Base-by-base conservation (phyloP, 2,888 invertebrate species). In the Mythimna ferrago region DNA sequence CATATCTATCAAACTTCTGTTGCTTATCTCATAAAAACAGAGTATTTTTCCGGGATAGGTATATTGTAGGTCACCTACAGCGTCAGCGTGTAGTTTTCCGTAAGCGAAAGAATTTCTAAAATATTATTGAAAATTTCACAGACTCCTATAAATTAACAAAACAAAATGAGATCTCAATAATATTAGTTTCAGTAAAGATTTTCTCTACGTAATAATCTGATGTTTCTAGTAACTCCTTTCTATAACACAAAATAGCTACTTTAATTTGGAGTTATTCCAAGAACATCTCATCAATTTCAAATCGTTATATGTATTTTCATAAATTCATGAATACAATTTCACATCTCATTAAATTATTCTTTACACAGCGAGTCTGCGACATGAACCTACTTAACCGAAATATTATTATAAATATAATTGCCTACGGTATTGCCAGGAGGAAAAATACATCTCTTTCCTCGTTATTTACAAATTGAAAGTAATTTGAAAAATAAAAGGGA, bases 391-490 rank as follows among this genome's bases (percentile, higher is more conserved):
- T 51, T 67, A 61, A 62, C 32, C 38, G 19, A 61, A 66, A 66
- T 74, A 54, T 74, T 74, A 61, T 74, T 6, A 38, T 66, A 48
- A 73, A 58, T 53, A 32, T 61, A 69, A 44, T 35, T 71, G 51
- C 14, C 21, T 14, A 48, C 4, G 2, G 21, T 63, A 54, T 19
- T 41, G 7, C 54, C n/a, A 35, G 11, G 35, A 38, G 19, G 7
- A 11, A 76, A 63, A 70, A 56, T 26, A 48, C 38, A 32, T 21
- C 16, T 67, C 48, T n/a, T 11, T 51, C 9, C 35, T 70, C 48
- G 60, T 11, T 68, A 53, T 60, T 66, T 41, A n/a, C 7, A 69
- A 76, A 77, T 56, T 58, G 3, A 48, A 63, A 9, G 9, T 38
- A 54, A 32, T 64, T 77, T 54, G 32, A 56, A 78, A 56, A 44